These are phyloP conservation scores for Sebastes ruberrimus DNA, from an alignment of 2,797 vertebrate genomes.

Conservation along the genomic window DNA sequence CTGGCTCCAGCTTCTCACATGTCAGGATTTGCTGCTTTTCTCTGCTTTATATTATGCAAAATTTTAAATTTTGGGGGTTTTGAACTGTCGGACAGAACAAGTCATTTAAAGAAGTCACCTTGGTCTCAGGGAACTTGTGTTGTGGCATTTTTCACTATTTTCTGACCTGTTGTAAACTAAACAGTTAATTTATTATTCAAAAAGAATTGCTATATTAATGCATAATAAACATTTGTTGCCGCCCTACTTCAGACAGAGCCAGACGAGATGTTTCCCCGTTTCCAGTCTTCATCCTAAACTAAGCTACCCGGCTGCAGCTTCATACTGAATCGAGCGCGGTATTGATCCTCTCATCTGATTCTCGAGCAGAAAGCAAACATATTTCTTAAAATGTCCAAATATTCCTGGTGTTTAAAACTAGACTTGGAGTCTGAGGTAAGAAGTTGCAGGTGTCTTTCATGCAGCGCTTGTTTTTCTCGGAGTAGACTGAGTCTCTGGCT, in stretches of 20 bases:
- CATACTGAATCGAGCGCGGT: no score
- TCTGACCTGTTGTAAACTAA: no score
- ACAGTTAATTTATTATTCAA: no score
- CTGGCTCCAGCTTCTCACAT: neutral
- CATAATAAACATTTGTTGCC: no score
- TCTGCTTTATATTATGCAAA: neutral
- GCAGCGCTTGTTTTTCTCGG: neutral
- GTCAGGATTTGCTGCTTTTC: neutral
- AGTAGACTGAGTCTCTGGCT: neutral
- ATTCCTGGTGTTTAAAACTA: neutral
- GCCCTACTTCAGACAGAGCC: neutral
- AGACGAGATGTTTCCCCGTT: neutral
- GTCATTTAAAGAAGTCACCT: neutral
- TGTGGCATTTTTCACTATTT: no score
- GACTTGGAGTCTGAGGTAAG: neutral
- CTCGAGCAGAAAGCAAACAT: neutral
- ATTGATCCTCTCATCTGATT: neutral
- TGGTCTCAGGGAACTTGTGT: neutral
- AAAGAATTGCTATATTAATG: no score
- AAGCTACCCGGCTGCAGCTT: neutral
- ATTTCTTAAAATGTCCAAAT: neutral
- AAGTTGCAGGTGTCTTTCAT: constrained; percentile 26
- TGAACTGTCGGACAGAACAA: neutral
- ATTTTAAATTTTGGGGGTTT: neutral
- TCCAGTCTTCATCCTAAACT: neutral